Conservation (phyloP, 2,113 vertebrate species). For the Oryzias curvinotus region DNA sequence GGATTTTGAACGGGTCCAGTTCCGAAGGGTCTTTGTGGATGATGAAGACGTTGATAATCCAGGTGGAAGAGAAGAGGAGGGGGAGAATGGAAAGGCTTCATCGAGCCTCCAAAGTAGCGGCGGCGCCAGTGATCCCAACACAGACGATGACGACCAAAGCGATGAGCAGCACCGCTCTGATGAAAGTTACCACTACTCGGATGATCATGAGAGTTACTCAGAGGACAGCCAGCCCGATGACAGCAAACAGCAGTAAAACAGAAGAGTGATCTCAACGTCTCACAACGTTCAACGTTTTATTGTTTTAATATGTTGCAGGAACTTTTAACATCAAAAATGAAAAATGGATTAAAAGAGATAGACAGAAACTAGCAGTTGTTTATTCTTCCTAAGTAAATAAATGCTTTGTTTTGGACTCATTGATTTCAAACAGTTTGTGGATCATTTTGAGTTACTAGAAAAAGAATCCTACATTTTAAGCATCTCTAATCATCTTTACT, state of each 20-base stretch:
- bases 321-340: not conserved
- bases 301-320: not conserved
- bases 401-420: no score
- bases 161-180: slow-evolving; percentile 26
- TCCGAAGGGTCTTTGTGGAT: slow-evolving; percentile 52
- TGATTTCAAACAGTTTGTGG: no score
- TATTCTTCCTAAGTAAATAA: no score
- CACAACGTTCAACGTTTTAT: not conserved
- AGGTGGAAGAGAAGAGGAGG: slow-evolving; percentile 13
- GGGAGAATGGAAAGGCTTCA: not conserved
- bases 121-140: not conserved
- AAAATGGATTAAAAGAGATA: not conserved
- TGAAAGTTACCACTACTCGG: slow-evolving; percentile 41
- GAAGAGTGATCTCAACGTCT: slow-evolving; percentile 21
- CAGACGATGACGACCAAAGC: slow-evolving; percentile 2
- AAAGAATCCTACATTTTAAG: no score
- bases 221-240: slow-evolving; percentile 43
- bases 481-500: no score
- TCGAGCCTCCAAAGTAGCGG: not conserved
- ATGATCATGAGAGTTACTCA: slow-evolving; percentile 44
- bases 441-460: no score
- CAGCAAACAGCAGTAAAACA: slow-evolving; percentile 10
- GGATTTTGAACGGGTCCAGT: slow-evolving; percentile 22
- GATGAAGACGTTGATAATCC: slow-evolving; percentile 49
- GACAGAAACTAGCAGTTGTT: not conserved